Conservation (phyloP, 1,140 invertebrate genomes). For the roundworm (Caenorhabditis elegans) region DNA sequence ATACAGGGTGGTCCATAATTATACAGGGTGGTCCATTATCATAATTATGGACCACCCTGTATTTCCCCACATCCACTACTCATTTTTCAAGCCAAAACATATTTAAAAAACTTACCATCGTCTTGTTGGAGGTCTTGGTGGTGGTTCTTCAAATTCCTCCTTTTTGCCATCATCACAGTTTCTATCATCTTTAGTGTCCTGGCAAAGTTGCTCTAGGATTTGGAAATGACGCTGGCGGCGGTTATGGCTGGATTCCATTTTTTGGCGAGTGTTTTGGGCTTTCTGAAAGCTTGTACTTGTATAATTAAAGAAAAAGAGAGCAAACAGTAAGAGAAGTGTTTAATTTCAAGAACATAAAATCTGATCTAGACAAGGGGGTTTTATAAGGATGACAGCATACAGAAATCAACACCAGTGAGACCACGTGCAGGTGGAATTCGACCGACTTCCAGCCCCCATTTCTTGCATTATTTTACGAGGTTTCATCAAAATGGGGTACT, state of each 20-base stretch:
- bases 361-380: too few species aligned
- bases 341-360: too few species aligned
- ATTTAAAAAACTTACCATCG: not conserved
- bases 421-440: conserved; percentile 9
- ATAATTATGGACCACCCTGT: too few species aligned
- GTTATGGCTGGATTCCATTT: not conserved
- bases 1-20: too few species aligned
- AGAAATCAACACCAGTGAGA: too few species aligned
- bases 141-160: not conserved
- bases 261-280: not conserved
- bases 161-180: not conserved
- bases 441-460: not conserved
- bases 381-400: not conserved
- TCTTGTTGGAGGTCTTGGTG: conserved; percentile 6
- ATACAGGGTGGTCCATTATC: too few species aligned
- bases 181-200: not conserved
- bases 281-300: conserved; percentile 13
- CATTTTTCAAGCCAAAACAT: too few species aligned
- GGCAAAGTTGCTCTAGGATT: not conserved
- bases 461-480: not conserved
- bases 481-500: not conserved
- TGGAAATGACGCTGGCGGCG: not conserved
- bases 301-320: not conserved
- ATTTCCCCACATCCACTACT: too few species aligned
- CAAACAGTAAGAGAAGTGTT: not conserved